A percentile compares a stretch with the other conserved stretches of the same genome.
Conservation (phyloP, 2,888 invertebrate species). For the Prosopocoilus inquinatus region DNA sequence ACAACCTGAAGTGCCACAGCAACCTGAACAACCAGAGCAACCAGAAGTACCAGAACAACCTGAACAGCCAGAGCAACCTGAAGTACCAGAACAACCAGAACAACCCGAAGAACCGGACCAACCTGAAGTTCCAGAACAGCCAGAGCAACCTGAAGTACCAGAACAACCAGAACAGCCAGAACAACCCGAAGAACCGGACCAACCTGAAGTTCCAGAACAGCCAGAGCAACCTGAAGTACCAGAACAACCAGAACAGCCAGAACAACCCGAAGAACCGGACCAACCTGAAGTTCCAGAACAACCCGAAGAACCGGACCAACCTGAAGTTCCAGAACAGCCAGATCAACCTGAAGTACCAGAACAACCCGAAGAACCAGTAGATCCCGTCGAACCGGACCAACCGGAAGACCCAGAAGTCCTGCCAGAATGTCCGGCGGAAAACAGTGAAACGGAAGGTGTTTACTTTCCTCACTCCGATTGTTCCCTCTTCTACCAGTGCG, state of each 20-base stretch:
- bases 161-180: conserved; percentile 31
- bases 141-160: conserved; percentile 51
- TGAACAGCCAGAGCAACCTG: conserved; percentile 42
- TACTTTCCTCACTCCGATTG: no score
- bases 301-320: conserved; percentile 18
- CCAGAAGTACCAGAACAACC: conserved; percentile 18
- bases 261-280: conserved; percentile 45
- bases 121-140: conserved; percentile 43
- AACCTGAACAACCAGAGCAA: conserved; percentile 50
- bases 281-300: conserved; percentile 52
- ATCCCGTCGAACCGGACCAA: conserved; percentile 47
- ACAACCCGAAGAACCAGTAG: no score
- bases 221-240: conserved; percentile 45
- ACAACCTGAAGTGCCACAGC: conserved; percentile 49
- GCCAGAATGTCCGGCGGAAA: no score
- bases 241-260: no score
- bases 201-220: conserved; percentile 43
- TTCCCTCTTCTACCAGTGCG: no score
- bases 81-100: conserved; percentile 42
- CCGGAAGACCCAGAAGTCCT: conserved; percentile 41
- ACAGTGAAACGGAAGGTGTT: no score
- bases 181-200: conserved; percentile 9
- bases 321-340: conserved; percentile 4
- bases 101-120: no score
- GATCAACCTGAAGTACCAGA: no score